Percentiles rank a stretch among this genome's conserved stretches.
Conservation (phyloP, 1,140 invertebrate species). For the Lamellibrachia luymesi region DNA sequence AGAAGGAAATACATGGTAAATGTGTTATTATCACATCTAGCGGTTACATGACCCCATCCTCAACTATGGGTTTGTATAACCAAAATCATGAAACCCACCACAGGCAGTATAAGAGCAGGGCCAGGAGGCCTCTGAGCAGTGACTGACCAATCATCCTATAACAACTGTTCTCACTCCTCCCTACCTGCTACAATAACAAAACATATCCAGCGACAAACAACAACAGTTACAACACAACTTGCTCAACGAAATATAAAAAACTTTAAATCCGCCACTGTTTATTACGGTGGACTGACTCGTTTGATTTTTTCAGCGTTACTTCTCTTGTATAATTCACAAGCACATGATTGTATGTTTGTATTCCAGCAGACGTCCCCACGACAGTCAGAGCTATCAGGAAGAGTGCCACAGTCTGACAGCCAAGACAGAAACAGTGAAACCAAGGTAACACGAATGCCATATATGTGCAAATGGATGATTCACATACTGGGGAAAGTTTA, state of each 20-base stretch:
- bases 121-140: too few species aligned
- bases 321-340: neutral
- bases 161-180: too few species aligned
- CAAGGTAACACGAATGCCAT: too few species aligned
- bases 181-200: too few species aligned
- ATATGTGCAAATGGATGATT: too few species aligned
- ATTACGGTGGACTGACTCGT: neutral
- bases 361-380: neutral
- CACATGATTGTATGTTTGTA: neutral
- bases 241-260: too few species aligned
- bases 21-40: neutral
- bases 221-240: too few species aligned
- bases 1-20: neutral
- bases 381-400: neutral
- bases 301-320: neutral
- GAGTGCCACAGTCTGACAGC: neutral
- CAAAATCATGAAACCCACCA: neutral
- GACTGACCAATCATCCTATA: too few species aligned
- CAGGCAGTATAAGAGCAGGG: neutral
- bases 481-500: neutral
- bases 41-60: neutral
- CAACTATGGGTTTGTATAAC: neutral
- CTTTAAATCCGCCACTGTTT: neutral
- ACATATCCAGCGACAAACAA: too few species aligned
- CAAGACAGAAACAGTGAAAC: neutral